Evolutionary conservation across 2,888 invertebrate species (phyloP), one percentile per base, ranked within the genome.

Genomic region (Heliconius charithonia): DNA sequence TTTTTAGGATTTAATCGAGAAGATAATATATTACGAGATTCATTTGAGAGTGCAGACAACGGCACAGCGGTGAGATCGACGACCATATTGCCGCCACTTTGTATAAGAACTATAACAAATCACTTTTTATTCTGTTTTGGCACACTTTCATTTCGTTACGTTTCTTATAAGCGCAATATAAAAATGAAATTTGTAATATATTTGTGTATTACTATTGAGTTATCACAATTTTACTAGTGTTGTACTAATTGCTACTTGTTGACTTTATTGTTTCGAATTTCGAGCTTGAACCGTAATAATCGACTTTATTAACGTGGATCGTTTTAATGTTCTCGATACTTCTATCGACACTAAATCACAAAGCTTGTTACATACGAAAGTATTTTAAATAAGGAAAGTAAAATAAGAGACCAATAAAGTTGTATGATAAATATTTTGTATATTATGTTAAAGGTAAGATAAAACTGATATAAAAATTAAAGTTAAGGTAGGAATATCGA

Each of bases 1-100:
- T 97, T 97, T 74, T 91, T 93, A 10, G 96, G 95, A 89, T 97
- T 97, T 77, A 97, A 90, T 83, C 96, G 90, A 77, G 92, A 92
- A 4, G 96, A 96, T 81, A 97, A 89, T 75, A 96, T 85, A 75
- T 88, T 90, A 81, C 91, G 92, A 70, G 96, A 94, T 85, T 91
- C 89, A 76, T 85, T 85, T 80, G 95, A 92, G 37, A 96, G 89
- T 67, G 91, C 85, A 73, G 89, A 86, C 82, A 96, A 84, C 73
- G 95, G 93, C 78, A 93, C 85, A 22, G 89, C 86, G 67, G 87
- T 84, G 78, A 94, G 87, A 82, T 90, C 87, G 41, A 70, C 74
- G 67, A 79, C 90, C 87, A 80, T 73, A 69, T 76, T 79, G 76
- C 62, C 59, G 59, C 65, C 72, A 66, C 65, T 73, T 73, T 63